Evolutionary conservation across 2,888 invertebrate genomes (phyloP).

Genomic region (Drosophila antonietae): DNA sequence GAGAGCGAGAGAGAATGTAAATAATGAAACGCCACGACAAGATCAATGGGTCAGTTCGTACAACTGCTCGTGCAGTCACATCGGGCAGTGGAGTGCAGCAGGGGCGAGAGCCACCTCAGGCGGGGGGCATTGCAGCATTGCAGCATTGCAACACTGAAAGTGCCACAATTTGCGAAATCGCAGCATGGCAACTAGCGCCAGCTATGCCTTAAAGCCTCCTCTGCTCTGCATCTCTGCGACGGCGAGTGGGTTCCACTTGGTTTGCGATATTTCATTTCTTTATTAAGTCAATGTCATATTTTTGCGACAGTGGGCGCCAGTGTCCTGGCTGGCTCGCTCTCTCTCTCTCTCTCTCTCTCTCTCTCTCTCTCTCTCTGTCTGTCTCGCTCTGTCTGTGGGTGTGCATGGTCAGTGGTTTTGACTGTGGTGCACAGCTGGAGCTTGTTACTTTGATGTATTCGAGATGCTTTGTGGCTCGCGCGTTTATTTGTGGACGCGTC

Average conservation of each 20-base stretch:
- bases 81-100: background rate
- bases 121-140: constrained; percentile 42
- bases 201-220: constrained; percentile 23
- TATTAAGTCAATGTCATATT: constrained; percentile 81
- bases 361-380: background rate
- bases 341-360: no score
- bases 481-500: constrained; percentile 79
- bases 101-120: constrained; percentile 45
- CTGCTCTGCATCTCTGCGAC: background rate
- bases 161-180: constrained; percentile 68
- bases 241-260: constrained; percentile 52
- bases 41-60: constrained; percentile 44
- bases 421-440: constrained; percentile 79
- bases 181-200: constrained; percentile 73
- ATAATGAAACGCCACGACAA: constrained; percentile 43
- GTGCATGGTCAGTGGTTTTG: constrained; percentile 28
- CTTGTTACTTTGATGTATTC: constrained; percentile 82
- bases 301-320: constrained; percentile 70
- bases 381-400: background rate
- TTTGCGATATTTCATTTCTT: constrained; percentile 82
- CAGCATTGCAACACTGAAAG: constrained; percentile 61
- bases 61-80: constrained; percentile 42
- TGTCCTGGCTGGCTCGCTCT: constrained; percentile 30
- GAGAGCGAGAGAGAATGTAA: constrained; percentile 19
- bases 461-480: constrained; percentile 66